Evolutionary conservation across 1,140 invertebrate species (phyloP).

Genomic region (Macrocentrus cingulum): DNA sequence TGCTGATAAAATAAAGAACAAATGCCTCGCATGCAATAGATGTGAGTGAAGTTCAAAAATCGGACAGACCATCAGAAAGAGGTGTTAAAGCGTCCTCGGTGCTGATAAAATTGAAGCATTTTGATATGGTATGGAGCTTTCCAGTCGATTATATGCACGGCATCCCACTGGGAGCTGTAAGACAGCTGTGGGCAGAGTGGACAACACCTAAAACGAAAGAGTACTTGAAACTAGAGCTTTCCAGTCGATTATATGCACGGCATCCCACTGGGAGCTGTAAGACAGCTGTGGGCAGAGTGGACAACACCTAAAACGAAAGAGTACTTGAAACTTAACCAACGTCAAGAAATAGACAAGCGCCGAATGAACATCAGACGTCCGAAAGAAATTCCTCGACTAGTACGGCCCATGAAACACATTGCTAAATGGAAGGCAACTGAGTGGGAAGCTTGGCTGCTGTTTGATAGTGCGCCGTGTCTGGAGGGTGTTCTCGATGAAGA

Average conservation of each 20-base stretch:
- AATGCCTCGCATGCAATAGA: slow-evolving; percentile 22
- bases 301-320: background rate
- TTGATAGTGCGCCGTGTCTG: slow-evolving; percentile 32
- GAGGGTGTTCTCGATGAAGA: slow-evolving; percentile 22
- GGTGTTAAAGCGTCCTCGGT: too few relatives aligned
- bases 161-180: slow-evolving; percentile 21
- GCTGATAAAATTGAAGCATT: background rate
- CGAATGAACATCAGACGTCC: slow-evolving; percentile 19
- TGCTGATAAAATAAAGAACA: too few relatives aligned
- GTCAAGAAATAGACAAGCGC: slow-evolving; percentile 15
- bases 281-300: slow-evolving; percentile 20
- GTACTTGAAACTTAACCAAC: slow-evolving; percentile 2
- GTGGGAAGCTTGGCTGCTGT: slow-evolving; percentile 33
- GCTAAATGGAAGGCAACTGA: slow-evolving; percentile 27
- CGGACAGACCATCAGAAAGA: too few relatives aligned
- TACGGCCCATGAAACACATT: slow-evolving; percentile 9
- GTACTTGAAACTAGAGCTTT: slow-evolving; percentile 21
- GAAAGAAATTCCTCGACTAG: slow-evolving; percentile 23
- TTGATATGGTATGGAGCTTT: slow-evolving; percentile 25
- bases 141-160: slow-evolving; percentile 24
- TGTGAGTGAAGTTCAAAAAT: background rate
- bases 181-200: slow-evolving; percentile 20
- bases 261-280: slow-evolving; percentile 21
- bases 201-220: background rate
- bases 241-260: slow-evolving; percentile 24